Percentiles rank a stretch among this genome's conserved stretches.
phyloP scores from a whole-genome alignment of 1,140 invertebrate genomes.

The Agrypnia vestita region DNA sequence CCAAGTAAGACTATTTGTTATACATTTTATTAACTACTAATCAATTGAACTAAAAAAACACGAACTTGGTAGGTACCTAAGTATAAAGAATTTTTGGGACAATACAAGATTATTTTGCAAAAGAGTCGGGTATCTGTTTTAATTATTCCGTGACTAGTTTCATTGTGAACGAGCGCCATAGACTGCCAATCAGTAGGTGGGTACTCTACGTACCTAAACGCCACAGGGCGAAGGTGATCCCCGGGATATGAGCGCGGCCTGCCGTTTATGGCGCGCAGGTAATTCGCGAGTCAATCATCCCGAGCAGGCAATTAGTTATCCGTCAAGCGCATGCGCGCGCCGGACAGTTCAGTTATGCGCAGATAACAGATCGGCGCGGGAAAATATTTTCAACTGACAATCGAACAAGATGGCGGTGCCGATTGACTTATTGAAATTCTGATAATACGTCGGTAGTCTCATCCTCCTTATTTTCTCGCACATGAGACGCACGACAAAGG shows the following conservation, averaged over 20 bases:
- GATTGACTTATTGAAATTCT: too few species aligned
- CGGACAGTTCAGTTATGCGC: not conserved
- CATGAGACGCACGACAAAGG: too few species aligned
- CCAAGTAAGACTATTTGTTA: too few species aligned
- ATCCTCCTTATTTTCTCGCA: too few species aligned
- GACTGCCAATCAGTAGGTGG: not conserved
- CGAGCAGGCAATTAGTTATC: slow-evolving; percentile 9
- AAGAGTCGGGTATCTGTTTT: too few species aligned
- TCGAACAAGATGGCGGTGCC: not conserved
- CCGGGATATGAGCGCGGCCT: not conserved
- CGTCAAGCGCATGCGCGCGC: slow-evolving; percentile 11
- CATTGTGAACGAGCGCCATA: not conserved
- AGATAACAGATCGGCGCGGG: not conserved
- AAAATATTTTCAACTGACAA: slow-evolving; percentile 4
- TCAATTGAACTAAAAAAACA: too few species aligned
- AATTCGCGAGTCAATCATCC: slow-evolving; percentile 31
- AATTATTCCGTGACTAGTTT: too few species aligned
- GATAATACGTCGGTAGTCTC: too few species aligned
- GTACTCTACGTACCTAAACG: slow-evolving; percentile 7
- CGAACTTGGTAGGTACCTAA: too few species aligned
- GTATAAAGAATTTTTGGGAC: too few species aligned
- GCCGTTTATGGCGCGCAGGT: slow-evolving; percentile 22
- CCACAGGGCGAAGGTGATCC: slow-evolving; percentile 19
- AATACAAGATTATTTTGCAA: too few species aligned
- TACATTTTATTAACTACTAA: too few species aligned